Evolutionary conservation across 2,113 vertebrate species (phyloP).

Genomic region (Trinectes maculatus): DNA sequence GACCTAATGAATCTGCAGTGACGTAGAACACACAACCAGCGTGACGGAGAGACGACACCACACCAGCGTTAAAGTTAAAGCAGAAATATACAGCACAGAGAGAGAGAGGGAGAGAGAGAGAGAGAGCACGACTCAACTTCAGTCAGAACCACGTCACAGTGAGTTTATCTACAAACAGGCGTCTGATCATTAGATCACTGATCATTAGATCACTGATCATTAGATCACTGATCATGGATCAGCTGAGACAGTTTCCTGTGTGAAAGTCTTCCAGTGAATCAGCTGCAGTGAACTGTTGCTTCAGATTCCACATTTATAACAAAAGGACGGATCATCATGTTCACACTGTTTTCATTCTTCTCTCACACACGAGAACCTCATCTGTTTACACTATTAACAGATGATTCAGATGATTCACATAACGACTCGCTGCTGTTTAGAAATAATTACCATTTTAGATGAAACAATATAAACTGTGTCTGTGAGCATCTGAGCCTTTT

Average conservation of each 20-base stretch:
- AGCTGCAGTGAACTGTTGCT: too few species aligned
- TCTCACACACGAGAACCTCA: neutral
- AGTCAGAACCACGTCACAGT: constrained; percentile 34
- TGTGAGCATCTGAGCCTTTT: too few species aligned
- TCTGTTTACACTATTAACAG: too few species aligned
- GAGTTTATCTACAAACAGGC: constrained; percentile 36
- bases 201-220: neutral
- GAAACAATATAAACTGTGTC: too few species aligned
- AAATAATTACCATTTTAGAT: too few species aligned
- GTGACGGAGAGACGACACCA: constrained; percentile 61
- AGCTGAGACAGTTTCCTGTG: neutral
- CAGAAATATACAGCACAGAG: constrained; percentile 72
- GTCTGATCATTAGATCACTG: neutral
- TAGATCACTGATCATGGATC: neutral
- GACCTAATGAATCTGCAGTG: constrained; percentile 25
- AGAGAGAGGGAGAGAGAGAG: constrained; percentile 55
- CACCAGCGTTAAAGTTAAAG: constrained; percentile 50
- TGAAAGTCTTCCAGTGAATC: neutral
- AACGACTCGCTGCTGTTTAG: too few species aligned
- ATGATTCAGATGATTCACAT: too few species aligned
- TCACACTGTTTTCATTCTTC: neutral
- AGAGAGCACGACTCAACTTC: constrained; percentile 49
- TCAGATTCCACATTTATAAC: too few species aligned
- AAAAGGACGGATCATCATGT: too few species aligned
- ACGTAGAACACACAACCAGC: constrained; percentile 49